Conservation (phyloP, 2,113 vertebrate species). For the Scortum barcoo region DNA sequence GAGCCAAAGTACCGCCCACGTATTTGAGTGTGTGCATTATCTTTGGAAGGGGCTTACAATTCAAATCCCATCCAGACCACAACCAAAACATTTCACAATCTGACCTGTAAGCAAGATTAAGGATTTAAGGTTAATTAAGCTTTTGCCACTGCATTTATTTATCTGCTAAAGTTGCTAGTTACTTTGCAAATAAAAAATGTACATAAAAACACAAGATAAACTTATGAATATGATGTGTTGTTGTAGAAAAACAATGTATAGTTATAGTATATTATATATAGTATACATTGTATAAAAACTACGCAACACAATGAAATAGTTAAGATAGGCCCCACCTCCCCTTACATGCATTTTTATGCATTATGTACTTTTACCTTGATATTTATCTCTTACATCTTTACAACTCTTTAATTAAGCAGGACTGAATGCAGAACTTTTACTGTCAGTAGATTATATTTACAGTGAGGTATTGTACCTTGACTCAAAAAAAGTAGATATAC, state of each 20-base stretch:
- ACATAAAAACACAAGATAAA: background rate
- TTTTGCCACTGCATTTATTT: background rate
- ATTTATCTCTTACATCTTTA: too few relatives aligned
- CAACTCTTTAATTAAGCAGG: too few relatives aligned
- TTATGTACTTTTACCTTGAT: too few relatives aligned
- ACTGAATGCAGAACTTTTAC: too few relatives aligned
- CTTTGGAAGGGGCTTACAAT: background rate
- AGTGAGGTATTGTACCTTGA: too few relatives aligned
- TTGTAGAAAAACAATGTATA: too few relatives aligned
- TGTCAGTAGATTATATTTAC: too few relatives aligned
- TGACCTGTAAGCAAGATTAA: background rate
- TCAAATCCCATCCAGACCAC: background rate
- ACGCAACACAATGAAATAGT: background rate
- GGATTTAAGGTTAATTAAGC: background rate
- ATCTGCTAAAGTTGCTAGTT: background rate
- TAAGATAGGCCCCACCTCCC: too few relatives aligned
- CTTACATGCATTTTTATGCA: background rate
- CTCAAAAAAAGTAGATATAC: background rate
- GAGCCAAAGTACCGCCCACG: slow-evolving; percentile 8
- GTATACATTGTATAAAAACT: too few relatives aligned
- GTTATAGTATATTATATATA: too few relatives aligned
- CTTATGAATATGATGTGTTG: background rate
- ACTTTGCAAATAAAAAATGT: background rate
- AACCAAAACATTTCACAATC: background rate
- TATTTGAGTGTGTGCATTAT: background rate